phyloP scores from a whole-genome alignment of 2,113 vertebrate species.

The Caretta caretta region DNA sequence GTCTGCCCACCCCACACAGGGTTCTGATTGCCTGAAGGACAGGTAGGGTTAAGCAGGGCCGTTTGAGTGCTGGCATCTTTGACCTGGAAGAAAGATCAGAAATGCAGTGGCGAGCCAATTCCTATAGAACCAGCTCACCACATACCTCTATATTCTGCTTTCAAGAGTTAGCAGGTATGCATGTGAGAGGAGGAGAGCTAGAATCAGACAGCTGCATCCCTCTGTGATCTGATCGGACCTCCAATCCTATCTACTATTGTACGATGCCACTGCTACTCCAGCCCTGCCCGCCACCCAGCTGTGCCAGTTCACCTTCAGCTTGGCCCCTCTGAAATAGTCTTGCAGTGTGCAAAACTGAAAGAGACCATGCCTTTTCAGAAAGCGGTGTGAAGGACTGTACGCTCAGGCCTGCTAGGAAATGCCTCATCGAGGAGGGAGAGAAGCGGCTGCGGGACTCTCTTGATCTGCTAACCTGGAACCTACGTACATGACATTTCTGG shows the following conservation, averaged over 20 bases:
- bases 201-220: neutral
- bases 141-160: neutral
- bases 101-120: neutral
- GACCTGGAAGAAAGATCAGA: constrained; percentile 25
- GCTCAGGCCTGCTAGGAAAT: neutral
- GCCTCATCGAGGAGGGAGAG: neutral
- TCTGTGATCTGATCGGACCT: rapidly evolving
- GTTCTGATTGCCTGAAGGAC: neutral
- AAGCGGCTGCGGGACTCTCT: neutral
- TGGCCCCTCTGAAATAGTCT: neutral
- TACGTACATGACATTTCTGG: neutral
- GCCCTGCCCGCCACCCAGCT: neutral
- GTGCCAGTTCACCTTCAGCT: neutral
- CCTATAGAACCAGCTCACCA: rapidly evolving
- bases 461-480: neutral
- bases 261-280: neutral
- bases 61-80: constrained; percentile 69
- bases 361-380: neutral
- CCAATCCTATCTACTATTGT: neutral
- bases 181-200: neutral
- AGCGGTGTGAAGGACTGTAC: neutral
- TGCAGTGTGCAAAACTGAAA: neutral
- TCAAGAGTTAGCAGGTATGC: neutral
- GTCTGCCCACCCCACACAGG: neutral
- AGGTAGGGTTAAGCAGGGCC: rapidly evolving